Percentiles rank a stretch among this genome's conserved stretches.
Conservation (phyloP, 2,888 invertebrate species). For the Microdon myrmicae region DNA sequence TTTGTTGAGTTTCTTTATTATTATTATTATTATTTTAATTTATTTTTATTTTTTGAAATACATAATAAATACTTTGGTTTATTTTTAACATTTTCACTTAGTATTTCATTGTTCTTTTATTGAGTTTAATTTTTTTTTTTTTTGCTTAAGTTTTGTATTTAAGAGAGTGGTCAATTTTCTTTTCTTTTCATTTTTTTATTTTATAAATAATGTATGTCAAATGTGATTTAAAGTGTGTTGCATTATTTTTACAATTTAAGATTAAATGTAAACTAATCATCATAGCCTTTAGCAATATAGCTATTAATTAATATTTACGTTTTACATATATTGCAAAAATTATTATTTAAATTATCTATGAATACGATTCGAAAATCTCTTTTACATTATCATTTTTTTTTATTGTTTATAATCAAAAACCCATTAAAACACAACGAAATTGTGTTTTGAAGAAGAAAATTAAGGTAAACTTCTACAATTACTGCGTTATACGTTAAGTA, state of each 20-base stretch:
- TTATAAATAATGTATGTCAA: conserved; percentile 53
- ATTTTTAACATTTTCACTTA: conserved; percentile 2
- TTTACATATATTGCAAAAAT: conserved; percentile 20
- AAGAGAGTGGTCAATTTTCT: conserved; percentile 11
- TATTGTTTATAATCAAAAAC: conserved; percentile 23
- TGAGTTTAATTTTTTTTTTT: conserved; percentile 7
- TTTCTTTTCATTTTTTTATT: conserved; percentile 18
- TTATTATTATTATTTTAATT: conserved; percentile 12
- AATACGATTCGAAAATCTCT: conserved; percentile 26
- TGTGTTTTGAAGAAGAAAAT: conserved; percentile 4
- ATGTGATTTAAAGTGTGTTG: conserved; percentile 41
- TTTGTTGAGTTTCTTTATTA: neutral
- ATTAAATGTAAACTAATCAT: no score
- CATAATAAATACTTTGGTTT: neutral
- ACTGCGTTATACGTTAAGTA: conserved; percentile 14
- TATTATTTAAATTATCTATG: conserved; percentile 13
- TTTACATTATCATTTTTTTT: neutral
- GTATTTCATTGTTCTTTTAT: conserved; percentile 4
- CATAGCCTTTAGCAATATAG: conserved; percentile 1
- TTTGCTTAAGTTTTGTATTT: conserved; percentile 7
- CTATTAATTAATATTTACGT: conserved; percentile 1
- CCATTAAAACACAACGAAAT: conserved; percentile 3
- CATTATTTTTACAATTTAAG: conserved; percentile 41
- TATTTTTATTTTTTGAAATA: conserved; percentile 11
- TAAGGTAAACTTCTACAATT: conserved; percentile 23